Evolutionary conservation across 2,797 vertebrate genomes (phyloP).

Genomic region (Sciurus carolinensis): DNA sequence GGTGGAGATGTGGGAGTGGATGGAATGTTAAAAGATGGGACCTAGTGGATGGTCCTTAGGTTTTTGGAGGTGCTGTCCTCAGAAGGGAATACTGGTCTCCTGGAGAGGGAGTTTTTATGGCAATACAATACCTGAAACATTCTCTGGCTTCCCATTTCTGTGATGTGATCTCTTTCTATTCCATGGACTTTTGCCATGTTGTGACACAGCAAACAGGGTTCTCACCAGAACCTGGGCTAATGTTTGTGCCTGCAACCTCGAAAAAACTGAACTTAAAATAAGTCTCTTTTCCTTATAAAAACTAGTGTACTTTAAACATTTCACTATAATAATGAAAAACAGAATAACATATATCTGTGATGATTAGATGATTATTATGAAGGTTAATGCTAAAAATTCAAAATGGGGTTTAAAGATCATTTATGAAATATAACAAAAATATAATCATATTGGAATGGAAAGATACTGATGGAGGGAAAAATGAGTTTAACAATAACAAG

Average conservation of each 20-base stretch:
- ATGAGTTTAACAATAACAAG: background rate
- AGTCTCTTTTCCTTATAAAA: background rate
- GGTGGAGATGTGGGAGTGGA: no score
- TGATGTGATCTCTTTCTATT: background rate
- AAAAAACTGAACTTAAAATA: background rate
- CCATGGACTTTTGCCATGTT: background rate
- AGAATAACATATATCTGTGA: background rate
- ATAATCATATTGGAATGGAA: background rate
- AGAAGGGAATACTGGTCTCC: background rate
- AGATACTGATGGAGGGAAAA: background rate
- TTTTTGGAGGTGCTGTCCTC: rapidly evolving
- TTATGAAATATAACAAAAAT: background rate
- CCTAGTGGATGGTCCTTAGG: background rate
- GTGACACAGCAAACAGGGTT: background rate
- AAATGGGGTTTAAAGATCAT: background rate
- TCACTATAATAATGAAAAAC: no score
- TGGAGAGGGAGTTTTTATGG: background rate
- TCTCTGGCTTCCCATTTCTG: no score
- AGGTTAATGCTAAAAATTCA: background rate
- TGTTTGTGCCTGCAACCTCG: background rate
- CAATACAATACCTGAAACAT: background rate
- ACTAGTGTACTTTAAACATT: background rate
- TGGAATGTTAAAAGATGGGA: background rate
- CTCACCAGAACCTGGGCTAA: background rate
- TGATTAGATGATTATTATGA: background rate